These are phyloP conservation scores for Leptopterna dolabrata DNA, from an alignment of 2,888 invertebrate species.

Conservation along the genomic window DNA sequence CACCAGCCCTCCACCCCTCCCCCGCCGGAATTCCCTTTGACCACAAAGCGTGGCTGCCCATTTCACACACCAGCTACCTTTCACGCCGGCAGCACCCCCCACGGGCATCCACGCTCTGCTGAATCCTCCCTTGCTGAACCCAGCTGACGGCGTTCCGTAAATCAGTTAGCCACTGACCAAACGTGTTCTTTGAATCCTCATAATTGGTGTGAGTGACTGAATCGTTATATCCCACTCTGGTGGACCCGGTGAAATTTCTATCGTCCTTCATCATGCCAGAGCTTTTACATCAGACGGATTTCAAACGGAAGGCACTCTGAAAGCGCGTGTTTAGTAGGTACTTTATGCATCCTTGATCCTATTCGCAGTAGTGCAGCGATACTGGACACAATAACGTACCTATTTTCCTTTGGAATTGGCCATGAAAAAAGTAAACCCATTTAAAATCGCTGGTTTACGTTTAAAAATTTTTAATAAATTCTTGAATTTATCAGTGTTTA, in stretches of 20 bases:
- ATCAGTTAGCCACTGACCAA: conserved; percentile 26
- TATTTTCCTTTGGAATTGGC: too few relatives aligned
- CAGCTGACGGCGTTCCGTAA: neutral
- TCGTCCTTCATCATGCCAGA: neutral
- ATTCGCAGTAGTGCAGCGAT: too few relatives aligned
- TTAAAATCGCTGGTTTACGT: too few relatives aligned
- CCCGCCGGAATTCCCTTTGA: neutral
- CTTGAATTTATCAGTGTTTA: too few relatives aligned
- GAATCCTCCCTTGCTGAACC: neutral
- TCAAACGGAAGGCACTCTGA: neutral
- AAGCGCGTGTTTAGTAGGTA: too few relatives aligned
- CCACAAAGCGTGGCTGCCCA: conserved; percentile 10
- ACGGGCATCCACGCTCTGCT: neutral
- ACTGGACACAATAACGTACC: too few relatives aligned
- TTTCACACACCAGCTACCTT: conserved; percentile 27
- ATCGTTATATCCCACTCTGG: neutral
- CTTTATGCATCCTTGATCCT: too few relatives aligned
- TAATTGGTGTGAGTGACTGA: conserved; percentile 14
- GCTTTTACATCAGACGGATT: neutral
- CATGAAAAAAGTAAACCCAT: too few relatives aligned
- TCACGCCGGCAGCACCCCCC: neutral
- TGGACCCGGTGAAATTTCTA: neutral
- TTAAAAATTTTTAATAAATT: too few relatives aligned
- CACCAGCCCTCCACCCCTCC: neutral
- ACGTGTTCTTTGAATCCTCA: conserved; percentile 18